Percentiles rank a stretch among this genome's conserved stretches.
phyloP scores from a whole-genome alignment of 1,140 invertebrate species.

The Drosophila chauvacae region DNA sequence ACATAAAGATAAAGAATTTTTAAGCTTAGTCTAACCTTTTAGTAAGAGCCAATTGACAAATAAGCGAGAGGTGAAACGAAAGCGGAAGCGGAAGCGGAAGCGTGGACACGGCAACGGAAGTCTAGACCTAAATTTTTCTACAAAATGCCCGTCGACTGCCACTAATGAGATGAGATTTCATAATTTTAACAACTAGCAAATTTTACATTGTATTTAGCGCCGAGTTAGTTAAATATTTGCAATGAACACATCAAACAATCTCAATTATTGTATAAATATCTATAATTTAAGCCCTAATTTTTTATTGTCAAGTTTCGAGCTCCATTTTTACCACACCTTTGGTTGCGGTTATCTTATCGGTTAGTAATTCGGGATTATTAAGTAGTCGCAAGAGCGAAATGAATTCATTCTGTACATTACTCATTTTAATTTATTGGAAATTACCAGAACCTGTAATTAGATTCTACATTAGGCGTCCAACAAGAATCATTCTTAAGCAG shows the following conservation, averaged over 20 bases:
- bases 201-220: slow-evolving; percentile 76
- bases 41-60: slow-evolving; percentile 72
- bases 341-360: slow-evolving; percentile 38
- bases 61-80: slow-evolving; percentile 53
- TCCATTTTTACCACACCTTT: slow-evolving; percentile 17
- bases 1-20: slow-evolving; percentile 30
- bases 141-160: slow-evolving; percentile 43
- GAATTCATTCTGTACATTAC: slow-evolving; percentile 66
- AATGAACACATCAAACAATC: slow-evolving; percentile 49
- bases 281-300: slow-evolving; percentile 34
- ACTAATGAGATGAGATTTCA: slow-evolving; percentile 59
- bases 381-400: slow-evolving; percentile 33
- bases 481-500: slow-evolving; percentile 47
- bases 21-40: slow-evolving; percentile 63
- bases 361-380: slow-evolving; percentile 30
- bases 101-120: slow-evolving; percentile 15
- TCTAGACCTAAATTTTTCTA: slow-evolving; percentile 70
- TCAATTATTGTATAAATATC: slow-evolving; percentile 54
- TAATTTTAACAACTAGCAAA: slow-evolving; percentile 69
- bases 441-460: slow-evolving; percentile 36
- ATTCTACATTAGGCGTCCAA: slow-evolving; percentile 44
- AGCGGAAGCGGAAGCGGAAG: slow-evolving; percentile 24
- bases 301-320: slow-evolving; percentile 26
- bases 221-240: slow-evolving; percentile 79
- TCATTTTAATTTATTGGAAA: slow-evolving; percentile 65